Conservation (phyloP, 2,113 vertebrate species). For the Gobio gobio region DNA sequence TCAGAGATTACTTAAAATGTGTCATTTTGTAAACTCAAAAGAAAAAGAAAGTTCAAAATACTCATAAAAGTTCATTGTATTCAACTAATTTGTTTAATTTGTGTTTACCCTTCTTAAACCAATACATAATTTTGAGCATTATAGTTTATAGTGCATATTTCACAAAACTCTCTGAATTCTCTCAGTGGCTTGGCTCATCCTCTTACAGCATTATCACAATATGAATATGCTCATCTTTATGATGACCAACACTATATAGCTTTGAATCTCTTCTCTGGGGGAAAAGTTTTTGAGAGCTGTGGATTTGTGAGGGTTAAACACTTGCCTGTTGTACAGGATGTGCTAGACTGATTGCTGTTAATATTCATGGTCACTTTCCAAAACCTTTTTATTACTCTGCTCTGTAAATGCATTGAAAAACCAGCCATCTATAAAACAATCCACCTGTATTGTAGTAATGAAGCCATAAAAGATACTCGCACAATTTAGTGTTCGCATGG, state of each 20-base stretch:
- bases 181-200: neutral
- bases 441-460: slow-evolving; percentile 12
- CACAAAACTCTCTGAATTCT: too few species aligned
- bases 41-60: too few species aligned
- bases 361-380: neutral
- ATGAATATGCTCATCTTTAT: neutral
- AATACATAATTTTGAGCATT: too few species aligned
- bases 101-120: too few species aligned
- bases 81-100: too few species aligned
- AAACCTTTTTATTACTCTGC: neutral
- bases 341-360: neutral
- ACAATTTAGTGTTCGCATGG: neutral
- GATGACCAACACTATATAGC: neutral
- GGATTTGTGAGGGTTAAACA: slow-evolving; percentile 2
- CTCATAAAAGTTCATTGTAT: too few species aligned
- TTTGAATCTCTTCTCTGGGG: neutral
- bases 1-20: too few species aligned
- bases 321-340: neutral
- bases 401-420: neutral
- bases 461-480: neutral
- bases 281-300: neutral
- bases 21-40: too few species aligned
- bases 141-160: too few species aligned
- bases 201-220: neutral
- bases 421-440: neutral